These are phyloP conservation scores for Seira ritae DNA, from an alignment of 2,888 invertebrate genomes.

Conservation along the genomic window DNA sequence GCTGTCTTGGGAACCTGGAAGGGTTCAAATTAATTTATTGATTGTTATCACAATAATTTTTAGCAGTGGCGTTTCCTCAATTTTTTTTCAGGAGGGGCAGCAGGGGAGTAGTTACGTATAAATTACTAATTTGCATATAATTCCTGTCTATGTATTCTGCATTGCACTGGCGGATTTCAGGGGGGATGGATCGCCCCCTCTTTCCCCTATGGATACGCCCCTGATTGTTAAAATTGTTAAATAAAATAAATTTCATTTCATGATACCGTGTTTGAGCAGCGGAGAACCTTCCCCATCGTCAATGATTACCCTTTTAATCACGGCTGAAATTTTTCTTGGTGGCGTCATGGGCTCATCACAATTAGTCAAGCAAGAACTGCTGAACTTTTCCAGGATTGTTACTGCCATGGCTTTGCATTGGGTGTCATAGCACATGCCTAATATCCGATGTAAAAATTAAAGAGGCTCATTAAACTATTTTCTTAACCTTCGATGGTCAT, in stretches of 20 bases:
- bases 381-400: slow-evolving; percentile 22
- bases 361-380: neutral
- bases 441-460: too few relatives aligned
- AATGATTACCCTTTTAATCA: slow-evolving; percentile 13
- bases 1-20: neutral
- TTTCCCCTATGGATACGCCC: too few relatives aligned
- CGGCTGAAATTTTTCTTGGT: slow-evolving; percentile 27
- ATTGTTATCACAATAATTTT: too few relatives aligned
- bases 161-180: too few relatives aligned
- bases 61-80: too few relatives aligned
- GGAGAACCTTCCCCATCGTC: slow-evolving; percentile 20
- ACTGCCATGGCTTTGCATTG: slow-evolving; percentile 48
- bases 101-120: too few relatives aligned
- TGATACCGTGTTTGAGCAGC: slow-evolving; percentile 19
- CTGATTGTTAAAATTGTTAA: neutral
- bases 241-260: neutral
- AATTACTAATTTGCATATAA: too few relatives aligned
- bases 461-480: neutral
- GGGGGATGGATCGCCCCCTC: too few relatives aligned
- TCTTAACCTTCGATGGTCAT: too few relatives aligned
- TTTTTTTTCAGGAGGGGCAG: too few relatives aligned
- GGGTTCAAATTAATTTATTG: too few relatives aligned
- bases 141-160: too few relatives aligned
- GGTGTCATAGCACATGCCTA: slow-evolving; percentile 65
- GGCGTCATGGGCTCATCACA: neutral